Evolutionary conservation across 2,888 invertebrate genomes (phyloP), one percentile per base, ranked within the genome.

Genomic region (Yponomeuta evonymella): DNA sequence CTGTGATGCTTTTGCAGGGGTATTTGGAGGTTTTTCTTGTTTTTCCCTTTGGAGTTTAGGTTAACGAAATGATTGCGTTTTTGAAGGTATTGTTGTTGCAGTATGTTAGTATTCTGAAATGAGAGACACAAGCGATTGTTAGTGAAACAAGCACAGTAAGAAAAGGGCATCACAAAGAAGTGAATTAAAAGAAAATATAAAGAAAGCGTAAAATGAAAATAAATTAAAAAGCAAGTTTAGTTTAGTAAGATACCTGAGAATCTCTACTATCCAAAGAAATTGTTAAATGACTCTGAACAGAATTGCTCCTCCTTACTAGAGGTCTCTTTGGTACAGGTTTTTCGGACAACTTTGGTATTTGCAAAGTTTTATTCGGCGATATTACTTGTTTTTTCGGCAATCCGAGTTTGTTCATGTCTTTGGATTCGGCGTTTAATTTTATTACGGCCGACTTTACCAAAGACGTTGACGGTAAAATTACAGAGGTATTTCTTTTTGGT

Each of bases 1-100:
- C 94, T 94, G 83, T 94, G 94, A 77, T 94, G 94, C 81, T 94
- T 94, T 81, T 94, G 94, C 64, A 94, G 81, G 2, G 94, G 94
- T 76, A 94, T 93, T 90, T 94, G 94, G 76, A 94, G 94, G 75
- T 93, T 93, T 85, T 94, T 94, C 88, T 94, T 94, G 77, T 93
- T 88, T 77, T 92, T 92, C 66, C 90, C 89, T 82, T 92, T 92
- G 72, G 88, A 82, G 76, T 84, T 89, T 80, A 89, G 75, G 76
- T 91, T 91, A 90, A 94, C 90, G 81, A 90, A 93, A 89, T 92
- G 90, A 76, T 93, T 93, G 79, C 91, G 88, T 78, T 90, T 92
- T 86, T 90, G 94, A 86, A 85, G 93, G 88, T 88, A 94, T 85
- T 88, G 94, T 88, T 88, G 92, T 81, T 93, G 92, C 78, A 92